A percentile compares a stretch with the other conserved stretches of the same genome.
Evolutionary conservation across 2,113 vertebrate species (phyloP).

Genomic region (Mormyrus lacerda): DNA sequence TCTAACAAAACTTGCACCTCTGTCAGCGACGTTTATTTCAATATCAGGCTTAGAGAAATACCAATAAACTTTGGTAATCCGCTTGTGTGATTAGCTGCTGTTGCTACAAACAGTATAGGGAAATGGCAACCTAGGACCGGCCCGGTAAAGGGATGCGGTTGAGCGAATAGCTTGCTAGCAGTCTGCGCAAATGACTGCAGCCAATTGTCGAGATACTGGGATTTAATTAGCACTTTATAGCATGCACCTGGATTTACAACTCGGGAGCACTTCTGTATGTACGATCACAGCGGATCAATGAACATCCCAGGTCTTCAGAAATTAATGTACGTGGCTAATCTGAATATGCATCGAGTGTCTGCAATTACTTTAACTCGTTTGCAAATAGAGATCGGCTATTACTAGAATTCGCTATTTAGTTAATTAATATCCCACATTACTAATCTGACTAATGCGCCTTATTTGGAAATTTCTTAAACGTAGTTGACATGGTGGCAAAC

Average conservation of each 20-base stretch:
- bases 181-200: neutral
- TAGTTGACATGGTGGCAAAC: neutral
- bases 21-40: neutral
- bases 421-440: neutral
- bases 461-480: neutral
- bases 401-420: neutral
- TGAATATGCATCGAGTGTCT: neutral
- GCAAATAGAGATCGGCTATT: neutral
- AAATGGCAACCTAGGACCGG: neutral
- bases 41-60: neutral
- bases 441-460: neutral
- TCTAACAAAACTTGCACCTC: neutral
- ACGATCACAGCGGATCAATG: neutral
- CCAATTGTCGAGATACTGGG: neutral
- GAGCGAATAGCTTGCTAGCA: neutral
- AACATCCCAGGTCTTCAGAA: neutral
- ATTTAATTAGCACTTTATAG: neutral
- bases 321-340: neutral
- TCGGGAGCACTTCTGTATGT: neutral
- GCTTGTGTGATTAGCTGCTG: neutral
- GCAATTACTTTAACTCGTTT: neutral
- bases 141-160: neutral
- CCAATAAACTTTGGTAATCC: neutral
- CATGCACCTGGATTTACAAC: neutral
- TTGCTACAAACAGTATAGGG: neutral